A percentile compares a stretch with the other conserved stretches of the same genome.
Conservation (phyloP, 1,140 invertebrate species). For the Apis mellifera region Amel_HAv3.1 CM009943.2:5230501-5231000, state of each 20-base stretch:
- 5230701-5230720: slow-evolving; percentile 49
- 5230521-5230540: neutral
- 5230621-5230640: neutral
- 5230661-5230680: slow-evolving; percentile 30
- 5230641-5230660: slow-evolving; percentile 20
- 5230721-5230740: slow-evolving; percentile 51
- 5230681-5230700: slow-evolving; percentile 46
- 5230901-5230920: no score
- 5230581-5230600: slow-evolving; percentile 40
- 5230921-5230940: neutral
- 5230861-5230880: no score
- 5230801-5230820: no score
- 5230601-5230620: slow-evolving; percentile 38
- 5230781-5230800: no score
- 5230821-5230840: no score
- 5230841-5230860: no score
- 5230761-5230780: neutral
- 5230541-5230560: slow-evolving; percentile 29
- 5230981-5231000: neutral
- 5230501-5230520: neutral
- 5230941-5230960: no score
- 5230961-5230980: no score
- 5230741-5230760: slow-evolving; percentile 12
- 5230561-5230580: slow-evolving; percentile 43
- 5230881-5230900: no score